Base-by-base conservation (phyloP, 2,888 invertebrate genomes). In the Chloroclystis v-ata region DNA sequence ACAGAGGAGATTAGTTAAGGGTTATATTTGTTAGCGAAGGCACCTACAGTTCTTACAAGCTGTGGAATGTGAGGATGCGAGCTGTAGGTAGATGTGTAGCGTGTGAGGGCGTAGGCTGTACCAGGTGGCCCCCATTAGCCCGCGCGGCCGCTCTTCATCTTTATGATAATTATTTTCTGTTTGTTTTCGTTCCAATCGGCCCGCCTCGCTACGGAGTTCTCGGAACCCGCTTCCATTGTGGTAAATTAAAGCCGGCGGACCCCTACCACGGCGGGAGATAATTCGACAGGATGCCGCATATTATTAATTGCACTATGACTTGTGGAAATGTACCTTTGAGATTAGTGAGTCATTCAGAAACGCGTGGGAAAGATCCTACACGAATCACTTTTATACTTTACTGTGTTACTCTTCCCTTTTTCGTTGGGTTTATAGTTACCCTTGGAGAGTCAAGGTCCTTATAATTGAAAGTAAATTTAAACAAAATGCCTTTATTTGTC, bases 291-390 rank as follows among this genome's bases (percentile, higher is more conserved):
- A 87, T 84, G 85, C 87, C 86, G 83, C 84, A 84, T 84, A 87
- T 86, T 87, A 87, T 87, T 87, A 87, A 87, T 87, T 87, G 86
- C 85, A 86, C 86, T 87, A 87, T 87, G 87, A 87, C 87, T 87
- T 86, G 87, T 86, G 83, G 86, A 87, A 86, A 87, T 82, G 80
- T 76, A 82, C 79, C 78, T 83, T 76, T 57, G 72, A 80, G 79
- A 82, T 83, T 81, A 84, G 85, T 86, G 84, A 87, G 83, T 86
- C 86, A 87, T 86, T 85, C 81, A 84, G 69, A 60, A 71, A 68
- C 69, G 78, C 86, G 86, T 86, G 86, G 85, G 86, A 85, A 84
- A 66, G 61, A 67, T 65, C 74, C 54, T 65, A 62, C 74, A 61
- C 73, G 72, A 77, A 75, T 76, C 80, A 81, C 77, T 67, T 69